Percentiles rank a stretch among this genome's conserved stretches.
phyloP scores from a whole-genome alignment of 2,797 vertebrate genomes.

The Pantherophis alleghaniensis region DNA sequence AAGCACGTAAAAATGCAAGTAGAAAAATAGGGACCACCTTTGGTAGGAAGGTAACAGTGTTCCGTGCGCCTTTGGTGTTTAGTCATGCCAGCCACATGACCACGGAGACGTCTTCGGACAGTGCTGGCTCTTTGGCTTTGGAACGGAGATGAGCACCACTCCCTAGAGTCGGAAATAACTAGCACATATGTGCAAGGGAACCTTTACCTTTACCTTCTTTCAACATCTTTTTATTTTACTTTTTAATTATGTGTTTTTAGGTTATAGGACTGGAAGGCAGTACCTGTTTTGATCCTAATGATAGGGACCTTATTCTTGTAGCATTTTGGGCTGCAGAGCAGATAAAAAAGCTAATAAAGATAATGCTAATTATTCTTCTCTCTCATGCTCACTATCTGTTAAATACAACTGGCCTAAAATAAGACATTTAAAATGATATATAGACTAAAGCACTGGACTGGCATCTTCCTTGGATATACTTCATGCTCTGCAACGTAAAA shows the following conservation, averaged over 20 bases:
- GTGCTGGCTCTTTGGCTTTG: too few species aligned
- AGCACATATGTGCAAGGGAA: too few species aligned
- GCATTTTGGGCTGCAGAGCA: neutral
- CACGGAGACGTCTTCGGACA: too few species aligned
- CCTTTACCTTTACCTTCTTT: neutral
- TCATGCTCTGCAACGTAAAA: neutral
- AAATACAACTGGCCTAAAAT: neutral
- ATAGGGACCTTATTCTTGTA: neutral
- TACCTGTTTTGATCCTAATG: neutral
- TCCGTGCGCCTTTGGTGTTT: too few species aligned
- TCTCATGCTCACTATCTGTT: neutral
- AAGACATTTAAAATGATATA: neutral
- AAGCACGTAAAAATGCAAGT: too few species aligned
- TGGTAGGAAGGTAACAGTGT: too few species aligned
- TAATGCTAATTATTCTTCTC: neutral
- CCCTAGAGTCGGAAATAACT: too few species aligned
- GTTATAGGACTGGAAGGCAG: neutral
- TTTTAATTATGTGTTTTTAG: neutral
- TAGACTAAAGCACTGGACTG: neutral
- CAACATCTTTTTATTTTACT: neutral
- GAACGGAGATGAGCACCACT: fast-evolving
- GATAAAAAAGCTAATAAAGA: neutral
- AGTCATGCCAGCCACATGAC: too few species aligned
- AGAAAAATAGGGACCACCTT: too few species aligned
- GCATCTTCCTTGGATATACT: neutral